Conservation (phyloP, 1,140 invertebrate species). For the Orussus abietinus region DNA sequence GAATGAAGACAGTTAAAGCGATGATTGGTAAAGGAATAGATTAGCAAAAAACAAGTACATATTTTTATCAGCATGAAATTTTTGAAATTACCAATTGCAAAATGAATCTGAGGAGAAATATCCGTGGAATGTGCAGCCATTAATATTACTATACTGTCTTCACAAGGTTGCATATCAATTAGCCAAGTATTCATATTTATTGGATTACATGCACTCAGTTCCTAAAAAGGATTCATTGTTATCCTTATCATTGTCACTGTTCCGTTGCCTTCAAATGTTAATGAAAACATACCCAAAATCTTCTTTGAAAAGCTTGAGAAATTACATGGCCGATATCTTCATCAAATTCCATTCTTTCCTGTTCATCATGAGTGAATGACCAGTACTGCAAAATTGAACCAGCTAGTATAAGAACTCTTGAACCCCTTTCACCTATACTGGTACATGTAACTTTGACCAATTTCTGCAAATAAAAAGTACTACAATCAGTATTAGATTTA, state of each 20-base stretch:
- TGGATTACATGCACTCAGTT: conserved; percentile 36
- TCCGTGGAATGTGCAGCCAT: conserved; percentile 67
- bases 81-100: conserved; percentile 60
- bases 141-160: conserved; percentile 67
- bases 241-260: no score
- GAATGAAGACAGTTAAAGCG: conserved; percentile 9
- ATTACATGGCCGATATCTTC: conserved; percentile 62
- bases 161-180: conserved; percentile 70
- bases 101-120: conserved; percentile 62
- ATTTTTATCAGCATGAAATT: conserved; percentile 7
- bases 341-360: conserved; percentile 61
- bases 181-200: conserved; percentile 59
- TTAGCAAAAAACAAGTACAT: conserved; percentile 3
- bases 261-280: no score
- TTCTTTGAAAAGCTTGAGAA: conserved; percentile 59
- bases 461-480: conserved; percentile 51
- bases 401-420: conserved; percentile 63
- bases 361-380: conserved; percentile 54
- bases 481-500: conserved; percentile 11
- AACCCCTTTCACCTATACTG: conserved; percentile 44
- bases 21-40: not conserved
- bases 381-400: conserved; percentile 69
- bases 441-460: conserved; percentile 58
- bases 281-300: conserved; percentile 57
- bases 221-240: no score